Evolutionary conservation across 2,888 invertebrate genomes (phyloP), one percentile per base, ranked within the genome.

Genomic region (Thelaira solivaga): DNA sequence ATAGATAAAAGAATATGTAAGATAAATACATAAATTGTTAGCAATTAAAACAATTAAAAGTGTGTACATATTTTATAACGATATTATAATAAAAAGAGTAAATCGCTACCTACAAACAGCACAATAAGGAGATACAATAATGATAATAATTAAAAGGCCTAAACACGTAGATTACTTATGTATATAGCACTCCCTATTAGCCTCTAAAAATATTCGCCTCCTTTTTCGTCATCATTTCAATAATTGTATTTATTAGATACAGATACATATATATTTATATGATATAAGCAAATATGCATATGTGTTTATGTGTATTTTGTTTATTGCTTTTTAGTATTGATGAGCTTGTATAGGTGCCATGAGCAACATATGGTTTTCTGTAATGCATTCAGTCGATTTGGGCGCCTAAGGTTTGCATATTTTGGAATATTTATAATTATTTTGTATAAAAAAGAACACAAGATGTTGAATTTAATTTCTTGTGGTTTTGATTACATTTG

Each of bases 331-430:
- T 31, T 65, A 65, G 64, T 69, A 53, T 69, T 65, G 61, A 55
- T 64, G 47, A 55, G 43, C 36, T 31, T 24, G 41, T 34, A 49
- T 5, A 8, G n/a, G 24, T 8, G 8, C 22, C 31, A 51, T 71
- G 64, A 64, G 36, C 47, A 74, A 78, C 78, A 78, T 78, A 78
- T 78, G 78, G 78, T 65, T 78, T 74, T 74, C 49, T 47, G 55
- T 57, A 39, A 11, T 47, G 49, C 31, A 8, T 4, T 34, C 20
- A n/a, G 39, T 53, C 53, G 31, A 34, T 62, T 1, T 55, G 64
- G 45, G 45, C 26, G 26, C 4, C 51, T 53, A 34, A 51, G 43
- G 53, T 71, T 62, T n/a, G n/a, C n/a, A 10, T 10, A 31, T 41
- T 36, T 31, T 39, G 39, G 24, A 51, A 36, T 26, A 71, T 22